A percentile compares a stretch with the other conserved stretches of the same genome.
Evolutionary conservation across 2,888 invertebrate species (phyloP).

Genomic region (Deilephila elpenor): DNA sequence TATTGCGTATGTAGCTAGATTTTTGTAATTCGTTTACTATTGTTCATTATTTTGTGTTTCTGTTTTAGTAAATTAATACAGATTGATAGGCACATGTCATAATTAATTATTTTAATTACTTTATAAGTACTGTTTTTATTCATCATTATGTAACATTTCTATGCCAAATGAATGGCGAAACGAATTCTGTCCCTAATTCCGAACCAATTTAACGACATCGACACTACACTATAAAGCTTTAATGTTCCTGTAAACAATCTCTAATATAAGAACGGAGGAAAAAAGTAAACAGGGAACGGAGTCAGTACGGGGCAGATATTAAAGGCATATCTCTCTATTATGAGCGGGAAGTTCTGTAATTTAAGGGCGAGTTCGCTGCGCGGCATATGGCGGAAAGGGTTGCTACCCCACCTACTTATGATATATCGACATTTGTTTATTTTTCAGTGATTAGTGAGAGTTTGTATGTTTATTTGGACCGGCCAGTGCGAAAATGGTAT

Average conservation of each 20-base stretch:
- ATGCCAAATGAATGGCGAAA: too few relatives aligned
- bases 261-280: constrained; percentile 79
- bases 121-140: too few relatives aligned
- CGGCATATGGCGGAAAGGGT: constrained; percentile 81
- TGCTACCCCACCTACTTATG: constrained; percentile 41
- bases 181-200: too few relatives aligned
- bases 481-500: too few relatives aligned
- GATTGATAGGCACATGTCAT: too few relatives aligned
- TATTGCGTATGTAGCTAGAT: too few relatives aligned
- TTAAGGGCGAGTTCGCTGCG: constrained; percentile 77
- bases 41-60: too few relatives aligned
- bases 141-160: too few relatives aligned
- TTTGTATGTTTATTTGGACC: neutral
- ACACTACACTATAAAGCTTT: constrained; percentile 39
- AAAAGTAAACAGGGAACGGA: constrained; percentile 78
- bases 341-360: constrained; percentile 84
- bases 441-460: constrained; percentile 27
- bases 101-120: too few relatives aligned
- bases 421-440: constrained; percentile 46
- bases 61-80: too few relatives aligned
- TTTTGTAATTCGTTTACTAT: too few relatives aligned
- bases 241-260: constrained; percentile 49
- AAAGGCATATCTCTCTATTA: constrained; percentile 85
- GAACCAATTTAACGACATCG: constrained; percentile 37
- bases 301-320: constrained; percentile 82